Percentiles rank a stretch among this genome's conserved stretches.
Conservation (phyloP, 2,113 vertebrate species). For the Chaetops frenatus region DNA sequence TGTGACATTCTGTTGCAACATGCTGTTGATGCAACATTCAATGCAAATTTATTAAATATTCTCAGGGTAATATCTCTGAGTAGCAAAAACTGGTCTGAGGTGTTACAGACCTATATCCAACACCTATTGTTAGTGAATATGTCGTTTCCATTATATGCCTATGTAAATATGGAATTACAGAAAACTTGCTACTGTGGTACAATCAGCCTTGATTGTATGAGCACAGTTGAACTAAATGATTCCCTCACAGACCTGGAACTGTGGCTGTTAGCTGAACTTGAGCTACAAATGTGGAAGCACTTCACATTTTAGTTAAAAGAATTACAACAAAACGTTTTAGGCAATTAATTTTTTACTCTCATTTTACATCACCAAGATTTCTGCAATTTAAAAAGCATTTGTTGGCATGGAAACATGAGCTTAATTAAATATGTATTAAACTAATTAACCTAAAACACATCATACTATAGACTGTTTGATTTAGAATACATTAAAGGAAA, state of each 20-base stretch:
- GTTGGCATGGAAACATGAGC: constrained; percentile 72
- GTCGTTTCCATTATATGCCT: not conserved
- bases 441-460: constrained; percentile 75
- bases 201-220: not conserved
- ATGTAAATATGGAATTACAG: constrained; percentile 10
- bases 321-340: constrained; percentile 60
- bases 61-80: not conserved
- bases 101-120: not conserved
- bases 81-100: not conserved
- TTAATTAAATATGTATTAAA: constrained; percentile 76
- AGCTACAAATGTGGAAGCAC: constrained; percentile 18
- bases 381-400: constrained; percentile 71
- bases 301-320: constrained; percentile 39
- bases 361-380: constrained; percentile 59
- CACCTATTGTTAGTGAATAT: not conserved
- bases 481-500: constrained; percentile 57
- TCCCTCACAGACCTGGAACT: not conserved
- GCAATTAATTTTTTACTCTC: constrained; percentile 67
- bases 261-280: constrained; percentile 9
- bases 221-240: not conserved
- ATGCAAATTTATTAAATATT: not conserved
- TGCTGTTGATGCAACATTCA: not conserved
- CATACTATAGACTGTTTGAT: constrained; percentile 57
- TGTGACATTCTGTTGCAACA: not conserved
- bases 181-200: not conserved